Conservation (phyloP, 2,113 vertebrate species). For the Empidonax traillii region DNA sequence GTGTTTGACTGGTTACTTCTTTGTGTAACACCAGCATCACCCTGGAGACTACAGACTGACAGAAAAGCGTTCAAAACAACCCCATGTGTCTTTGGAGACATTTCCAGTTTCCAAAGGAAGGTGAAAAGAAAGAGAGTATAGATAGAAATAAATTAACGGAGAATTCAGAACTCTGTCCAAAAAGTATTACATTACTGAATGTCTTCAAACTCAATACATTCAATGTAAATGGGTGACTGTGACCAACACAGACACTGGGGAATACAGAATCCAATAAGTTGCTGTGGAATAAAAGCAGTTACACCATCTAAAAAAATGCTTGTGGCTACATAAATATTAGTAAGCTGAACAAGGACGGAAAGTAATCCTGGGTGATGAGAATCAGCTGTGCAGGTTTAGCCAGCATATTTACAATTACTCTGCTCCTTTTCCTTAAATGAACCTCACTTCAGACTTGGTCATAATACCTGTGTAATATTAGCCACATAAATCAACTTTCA, state of each 20-base stretch:
- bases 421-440: background rate
- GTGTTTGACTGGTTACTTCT: background rate
- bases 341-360: background rate
- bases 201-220: background rate
- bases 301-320: background rate
- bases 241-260: background rate
- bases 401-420: background rate
- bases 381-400: background rate
- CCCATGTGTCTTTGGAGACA: background rate
- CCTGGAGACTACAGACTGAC: background rate
- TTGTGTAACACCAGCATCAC: background rate
- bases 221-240: background rate
- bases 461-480: background rate
- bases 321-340: background rate
- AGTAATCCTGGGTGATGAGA: background rate
- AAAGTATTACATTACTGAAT: background rate
- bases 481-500: background rate
- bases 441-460: background rate
- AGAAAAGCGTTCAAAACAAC: background rate
- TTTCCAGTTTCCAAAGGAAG: background rate
- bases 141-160: background rate
- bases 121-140: background rate
- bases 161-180: background rate
- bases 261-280: background rate
- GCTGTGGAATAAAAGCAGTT: background rate